Evolutionary conservation across 2,888 invertebrate species (phyloP), one percentile per base, ranked within the genome.

Genomic region (Drosophila dives): DNA sequence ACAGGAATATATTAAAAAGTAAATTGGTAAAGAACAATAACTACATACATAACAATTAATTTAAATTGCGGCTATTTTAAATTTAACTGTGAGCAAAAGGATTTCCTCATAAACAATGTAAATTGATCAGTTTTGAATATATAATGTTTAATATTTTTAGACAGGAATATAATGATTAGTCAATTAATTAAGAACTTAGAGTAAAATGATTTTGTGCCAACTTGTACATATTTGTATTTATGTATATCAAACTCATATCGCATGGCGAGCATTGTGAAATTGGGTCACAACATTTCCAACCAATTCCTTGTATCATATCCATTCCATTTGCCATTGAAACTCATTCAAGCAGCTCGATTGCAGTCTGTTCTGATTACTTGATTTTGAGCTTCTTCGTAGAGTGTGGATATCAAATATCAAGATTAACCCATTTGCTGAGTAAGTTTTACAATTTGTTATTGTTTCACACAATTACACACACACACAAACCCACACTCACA

Each of bases 371-470:
- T 77, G 61, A 71, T 77, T 62, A 50, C 42, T 69, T 79, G 59
- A 79, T 64, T 79, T 80, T 65, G 60, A 71, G 62, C 61, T 75
- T 36, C 69, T 56, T 48, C 63, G 54, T 62, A 62, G 63, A 51
- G 55, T 68, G 64, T 77, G 77, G 70, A 83, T 71, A 60, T 62
- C 70, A 49, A 75, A 34, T 64, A 61, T 67, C 65, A 74, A 74
- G 72, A 75, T 72, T 77, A 70, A 84, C 56, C 65, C 65, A 70
- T 66, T 75, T 60, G 71, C 81, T 82, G 78, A 89, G 85, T 86
- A 86, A 86, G 85, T 86, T 75, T 69, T 55, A 51, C 32, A 29
- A 40, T 49, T 68, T 65, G 5, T 29, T 64, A 40, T 34, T 66
- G 62, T 49, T 40, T 61, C 48, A 55, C 42, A 76, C 26, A 26